phyloP scores from a whole-genome alignment of 2,888 invertebrate genomes.

The Schizotus pectinicornis region DNA sequence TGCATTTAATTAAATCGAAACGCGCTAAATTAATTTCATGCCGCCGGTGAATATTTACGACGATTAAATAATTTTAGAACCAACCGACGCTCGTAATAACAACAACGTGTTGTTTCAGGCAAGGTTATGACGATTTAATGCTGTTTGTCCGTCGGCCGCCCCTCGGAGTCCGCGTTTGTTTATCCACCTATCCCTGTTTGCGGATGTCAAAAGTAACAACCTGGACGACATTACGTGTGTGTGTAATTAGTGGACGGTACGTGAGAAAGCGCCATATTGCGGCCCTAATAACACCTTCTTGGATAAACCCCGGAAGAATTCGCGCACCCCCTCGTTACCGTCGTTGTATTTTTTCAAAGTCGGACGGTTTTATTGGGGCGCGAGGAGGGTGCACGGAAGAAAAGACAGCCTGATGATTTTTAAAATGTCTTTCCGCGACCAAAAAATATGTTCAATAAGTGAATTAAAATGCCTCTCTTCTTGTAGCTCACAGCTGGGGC shows the following conservation, averaged over 20 bases:
- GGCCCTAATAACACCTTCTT: slow-evolving; percentile 12
- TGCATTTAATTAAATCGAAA: slow-evolving; percentile 44
- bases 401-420: slow-evolving; percentile 57
- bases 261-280: slow-evolving; percentile 26
- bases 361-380: slow-evolving; percentile 23
- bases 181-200: slow-evolving; percentile 35
- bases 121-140: slow-evolving; percentile 42
- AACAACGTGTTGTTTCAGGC: slow-evolving; percentile 34
- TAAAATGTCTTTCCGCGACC: slow-evolving; percentile 57
- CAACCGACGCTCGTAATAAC: slow-evolving; percentile 34
- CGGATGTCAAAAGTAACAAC: slow-evolving; percentile 36
- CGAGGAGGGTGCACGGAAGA: slow-evolving; percentile 26
- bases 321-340: slow-evolving; percentile 1
- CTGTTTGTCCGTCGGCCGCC: slow-evolving; percentile 35
- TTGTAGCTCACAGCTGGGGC: slow-evolving; percentile 50
- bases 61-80: slow-evolving; percentile 41
- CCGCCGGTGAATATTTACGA: slow-evolving; percentile 40
- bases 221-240: slow-evolving; percentile 24
- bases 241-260: slow-evolving; percentile 30
- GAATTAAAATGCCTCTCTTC: slow-evolving; percentile 57
- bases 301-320: background rate
- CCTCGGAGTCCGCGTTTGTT: slow-evolving; percentile 21
- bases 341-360: slow-evolving; percentile 22
- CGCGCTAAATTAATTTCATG: slow-evolving; percentile 42
- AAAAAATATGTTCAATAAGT: slow-evolving; percentile 60